Conservation (phyloP, 2,888 invertebrate genomes). For the Patella pellucida region DNA sequence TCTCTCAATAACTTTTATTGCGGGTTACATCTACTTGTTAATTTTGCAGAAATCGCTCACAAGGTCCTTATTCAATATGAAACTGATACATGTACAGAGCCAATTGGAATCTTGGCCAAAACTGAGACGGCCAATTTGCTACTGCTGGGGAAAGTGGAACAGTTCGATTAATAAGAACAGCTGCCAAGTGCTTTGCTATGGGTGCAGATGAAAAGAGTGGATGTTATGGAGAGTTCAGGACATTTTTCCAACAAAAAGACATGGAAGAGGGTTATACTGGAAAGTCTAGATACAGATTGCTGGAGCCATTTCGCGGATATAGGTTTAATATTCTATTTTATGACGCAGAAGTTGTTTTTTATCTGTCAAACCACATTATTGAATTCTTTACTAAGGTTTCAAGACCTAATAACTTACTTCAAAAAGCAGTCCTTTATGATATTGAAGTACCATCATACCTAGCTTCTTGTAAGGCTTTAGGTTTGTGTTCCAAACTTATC, state of each 20-base stretch:
- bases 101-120: slow-evolving; percentile 2
- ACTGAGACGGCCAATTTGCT: not conserved
- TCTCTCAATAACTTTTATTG: slow-evolving; percentile 28
- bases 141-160: slow-evolving; percentile 8
- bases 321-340: slow-evolving; percentile 27
- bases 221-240: slow-evolving; percentile 7
- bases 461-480: slow-evolving; percentile 2
- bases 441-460: slow-evolving; percentile 1
- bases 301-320: slow-evolving; percentile 23
- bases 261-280: not conserved
- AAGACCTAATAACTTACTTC: not conserved
- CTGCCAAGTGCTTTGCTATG: not conserved
- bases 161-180: slow-evolving; percentile 6
- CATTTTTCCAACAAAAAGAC: slow-evolving; percentile 14
- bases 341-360: slow-evolving; percentile 4
- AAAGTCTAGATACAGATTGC: not conserved
- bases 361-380: no score
- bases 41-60: slow-evolving; percentile 27
- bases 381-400: no score
- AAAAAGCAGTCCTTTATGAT: not conserved
- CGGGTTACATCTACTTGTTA: slow-evolving; percentile 23
- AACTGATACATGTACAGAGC: not conserved
- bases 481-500: not conserved
- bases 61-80: not conserved
- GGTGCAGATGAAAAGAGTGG: slow-evolving; percentile 13